Evolutionary conservation across 1,140 invertebrate genomes (phyloP), one percentile per base, ranked within the genome.

Genomic region (Macrobrachium nipponense): DNA sequence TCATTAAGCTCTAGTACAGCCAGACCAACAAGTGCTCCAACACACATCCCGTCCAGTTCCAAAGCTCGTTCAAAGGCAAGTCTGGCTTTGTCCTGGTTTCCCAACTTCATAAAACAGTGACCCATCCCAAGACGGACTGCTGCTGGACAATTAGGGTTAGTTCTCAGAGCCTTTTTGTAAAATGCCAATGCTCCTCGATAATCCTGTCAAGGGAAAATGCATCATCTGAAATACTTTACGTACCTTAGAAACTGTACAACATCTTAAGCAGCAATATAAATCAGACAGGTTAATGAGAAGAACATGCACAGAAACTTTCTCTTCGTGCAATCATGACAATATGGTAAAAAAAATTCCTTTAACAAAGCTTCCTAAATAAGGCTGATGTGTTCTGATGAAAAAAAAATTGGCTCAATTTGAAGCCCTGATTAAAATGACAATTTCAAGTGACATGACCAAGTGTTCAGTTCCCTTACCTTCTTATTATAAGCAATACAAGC

Each of bases 61-160:
- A 99, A 91, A 20, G 98, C 98, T 90, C 98, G 94, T 91, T 99
- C 97, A 93, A 99, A 99, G 3, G 98, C 98, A 89, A 98, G 92
- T 90, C 96, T 95, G 87, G 87, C 79, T 92, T 99, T 99, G 44
- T 99, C 98, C 72, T 96, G 95, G 91, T 99, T 98, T 87, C 96
- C 97, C 60, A 99, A 92, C 91, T 99, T 99, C 92, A 99, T 96
- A 90, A 99, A 99, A 91, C 98, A 99, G 91, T 99, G 98, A 0
- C 98, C 99, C 95, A 99, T 98, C 43, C 98, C 98, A 43, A 99
- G 93, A 79, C 97, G 93, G n/a, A 99, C 96, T 87, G 96, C 97
- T 2, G 98, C 98, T 43, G 99, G 98, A 91, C 98, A 99, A 89
- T 96, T 97, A 5, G 98, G 98, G 92, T 99, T 99, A 5, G 96